Percentiles rank a stretch among this genome's conserved stretches.
phyloP scores from a whole-genome alignment of 2,797 vertebrate genomes.

The Tragelaphus eurycerus region DNA sequence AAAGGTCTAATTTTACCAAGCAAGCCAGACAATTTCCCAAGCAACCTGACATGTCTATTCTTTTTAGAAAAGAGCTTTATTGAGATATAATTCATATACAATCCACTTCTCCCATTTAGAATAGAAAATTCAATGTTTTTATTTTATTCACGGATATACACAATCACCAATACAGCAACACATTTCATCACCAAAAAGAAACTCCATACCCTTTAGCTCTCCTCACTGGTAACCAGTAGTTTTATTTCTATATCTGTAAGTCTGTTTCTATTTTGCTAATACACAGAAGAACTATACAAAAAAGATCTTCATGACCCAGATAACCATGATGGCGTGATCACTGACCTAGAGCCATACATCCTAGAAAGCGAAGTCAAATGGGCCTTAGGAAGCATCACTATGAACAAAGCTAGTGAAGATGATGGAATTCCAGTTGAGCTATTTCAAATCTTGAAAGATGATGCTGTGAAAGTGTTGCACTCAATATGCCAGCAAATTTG shows the following conservation, averaged over 20 bases:
- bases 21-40: not conserved
- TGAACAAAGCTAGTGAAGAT: not conserved
- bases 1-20: not conserved
- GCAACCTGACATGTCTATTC: not conserved
- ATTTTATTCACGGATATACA: not conserved
- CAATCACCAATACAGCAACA: not conserved
- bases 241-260: not conserved
- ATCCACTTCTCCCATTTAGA: not conserved
- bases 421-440: not conserved
- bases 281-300: not conserved
- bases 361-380: rapidly evolving
- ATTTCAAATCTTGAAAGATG: not conserved
- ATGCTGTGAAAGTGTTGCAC: not conserved
- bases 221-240: not conserved
- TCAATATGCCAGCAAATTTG: not conserved
- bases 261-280: not conserved
- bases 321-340: not conserved
- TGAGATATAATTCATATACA: not conserved
- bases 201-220: not conserved
- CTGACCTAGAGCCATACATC: not conserved
- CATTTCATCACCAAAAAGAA: not conserved
- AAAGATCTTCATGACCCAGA: not conserved
- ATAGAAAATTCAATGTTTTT: not conserved
- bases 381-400: not conserved
- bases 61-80: not conserved